These are phyloP conservation scores for Onychomys arenicola DNA, from an alignment of 2,797 vertebrate species.

Conservation along the genomic window DNA sequence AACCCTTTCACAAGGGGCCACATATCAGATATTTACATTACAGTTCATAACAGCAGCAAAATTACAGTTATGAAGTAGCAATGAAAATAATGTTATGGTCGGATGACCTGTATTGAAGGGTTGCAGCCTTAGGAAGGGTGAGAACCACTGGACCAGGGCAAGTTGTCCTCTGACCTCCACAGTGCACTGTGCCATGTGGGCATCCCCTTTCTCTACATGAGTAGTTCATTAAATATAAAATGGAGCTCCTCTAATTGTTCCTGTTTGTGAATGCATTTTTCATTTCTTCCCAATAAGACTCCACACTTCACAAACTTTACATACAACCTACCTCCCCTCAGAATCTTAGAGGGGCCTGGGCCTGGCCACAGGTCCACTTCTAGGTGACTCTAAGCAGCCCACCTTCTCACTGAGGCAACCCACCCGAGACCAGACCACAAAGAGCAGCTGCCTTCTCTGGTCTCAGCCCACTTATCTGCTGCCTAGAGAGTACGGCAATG, in stretches of 20 bases:
- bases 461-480: not conserved
- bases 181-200: not conserved
- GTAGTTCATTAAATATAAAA: too few species aligned
- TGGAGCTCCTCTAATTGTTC: not conserved
- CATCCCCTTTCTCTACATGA: not conserved
- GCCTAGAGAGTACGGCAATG: not conserved
- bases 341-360: not conserved
- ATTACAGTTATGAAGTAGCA: not conserved
- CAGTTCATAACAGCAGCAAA: not conserved
- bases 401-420: not conserved
- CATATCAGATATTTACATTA: not conserved
- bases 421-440: not conserved
- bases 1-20: not conserved
- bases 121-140: not conserved
- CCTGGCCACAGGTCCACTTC: not conserved
- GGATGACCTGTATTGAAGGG: not conserved
- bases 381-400: not conserved
- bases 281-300: slow-evolving; percentile 23
- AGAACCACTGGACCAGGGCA: not conserved
- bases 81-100: not conserved
- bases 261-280: not conserved
- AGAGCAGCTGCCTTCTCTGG: not conserved
- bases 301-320: not conserved
- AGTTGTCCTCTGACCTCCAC: not conserved
- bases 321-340: not conserved